Conservation (phyloP, 2,888 invertebrate species). For the Noctua comes region DNA sequence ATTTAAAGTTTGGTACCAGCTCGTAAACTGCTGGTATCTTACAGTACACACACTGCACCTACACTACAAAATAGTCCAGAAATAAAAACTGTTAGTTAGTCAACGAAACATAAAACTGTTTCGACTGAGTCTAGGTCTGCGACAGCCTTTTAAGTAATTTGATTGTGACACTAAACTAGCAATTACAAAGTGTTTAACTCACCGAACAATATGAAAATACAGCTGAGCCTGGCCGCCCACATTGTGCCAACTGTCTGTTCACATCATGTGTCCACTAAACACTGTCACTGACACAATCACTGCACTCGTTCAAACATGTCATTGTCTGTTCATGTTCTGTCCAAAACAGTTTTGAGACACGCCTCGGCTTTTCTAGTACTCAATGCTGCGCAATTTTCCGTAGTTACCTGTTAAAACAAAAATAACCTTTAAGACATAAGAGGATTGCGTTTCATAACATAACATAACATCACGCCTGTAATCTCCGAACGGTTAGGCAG, state of each 20-base stretch:
- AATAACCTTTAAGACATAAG: background rate
- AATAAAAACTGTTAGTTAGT: background rate
- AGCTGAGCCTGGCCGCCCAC: conserved; percentile 88
- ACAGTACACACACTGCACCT: background rate
- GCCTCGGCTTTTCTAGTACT: conserved; percentile 2
- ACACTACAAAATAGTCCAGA: background rate
- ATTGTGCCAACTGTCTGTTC: conserved; percentile 79
- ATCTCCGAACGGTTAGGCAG: background rate
- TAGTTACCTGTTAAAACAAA: conserved; percentile 57
- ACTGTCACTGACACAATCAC: conserved; percentile 71
- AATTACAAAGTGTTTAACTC: conserved; percentile 68
- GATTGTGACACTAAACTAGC: background rate
- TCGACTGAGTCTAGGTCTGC: background rate
- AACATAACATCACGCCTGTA: background rate
- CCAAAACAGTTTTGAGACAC: conserved; percentile 5
- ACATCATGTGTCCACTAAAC: conserved; percentile 82
- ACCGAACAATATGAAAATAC: conserved; percentile 88
- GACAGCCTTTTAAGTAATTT: background rate
- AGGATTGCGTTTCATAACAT: background rate
- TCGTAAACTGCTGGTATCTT: too few species aligned
- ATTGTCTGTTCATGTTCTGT: conserved; percentile 57
- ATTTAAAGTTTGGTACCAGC: too few species aligned
- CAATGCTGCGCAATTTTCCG: background rate
- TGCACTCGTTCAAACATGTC: conserved; percentile 53
- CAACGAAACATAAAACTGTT: background rate